Evolutionary conservation across 2,888 invertebrate species (phyloP), one percentile per base, ranked within the genome.

Genomic region (Hedya salicella): DNA sequence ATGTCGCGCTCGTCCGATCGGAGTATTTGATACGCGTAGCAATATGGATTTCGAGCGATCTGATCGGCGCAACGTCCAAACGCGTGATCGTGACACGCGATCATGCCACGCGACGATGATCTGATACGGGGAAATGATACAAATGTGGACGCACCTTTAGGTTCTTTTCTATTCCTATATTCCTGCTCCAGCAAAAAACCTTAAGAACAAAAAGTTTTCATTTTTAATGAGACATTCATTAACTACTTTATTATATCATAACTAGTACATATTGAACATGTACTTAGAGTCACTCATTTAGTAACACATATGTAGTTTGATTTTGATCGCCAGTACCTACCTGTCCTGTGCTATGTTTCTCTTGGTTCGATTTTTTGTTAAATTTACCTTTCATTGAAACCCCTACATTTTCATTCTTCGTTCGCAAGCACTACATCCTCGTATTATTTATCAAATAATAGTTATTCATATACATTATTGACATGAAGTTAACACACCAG

Each of bases 281-380:
- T n/a, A n/a, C n/a, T n/a, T 3, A 25, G 25, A 25, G 6, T 25
- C 25, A 25, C 25, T 25, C 25, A 25, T 16, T 14, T 39, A n/a
- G 3, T 52, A 30, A 40, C 19, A 32, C 64, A 30, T 39, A 25
- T 14, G 13, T 48, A 42, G 11, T 19, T n/a, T 42, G 3, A 46
- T 21, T 19, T 49, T 17, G 36, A 32, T 63, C 48, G 54, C 62
- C 62, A 48, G 48, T 56, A 46, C 48, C 48, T n/a, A 17, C 25
- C 16, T 14, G 4, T 32, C 5, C 25, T 39, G 17, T 16, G 14
- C 50, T 46, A 36, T 36, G 2, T 11, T 36, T n/a, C 17, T 30
- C n/a, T 2, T 30, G 30, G 44, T 17, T 57, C 17, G 32, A 44
- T 13, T 46, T 46, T 19, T 46, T n/a, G 16, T 44, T 2, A 32